phyloP scores from a whole-genome alignment of 2,888 invertebrate genomes.

The Cepaea hortensis region DNA sequence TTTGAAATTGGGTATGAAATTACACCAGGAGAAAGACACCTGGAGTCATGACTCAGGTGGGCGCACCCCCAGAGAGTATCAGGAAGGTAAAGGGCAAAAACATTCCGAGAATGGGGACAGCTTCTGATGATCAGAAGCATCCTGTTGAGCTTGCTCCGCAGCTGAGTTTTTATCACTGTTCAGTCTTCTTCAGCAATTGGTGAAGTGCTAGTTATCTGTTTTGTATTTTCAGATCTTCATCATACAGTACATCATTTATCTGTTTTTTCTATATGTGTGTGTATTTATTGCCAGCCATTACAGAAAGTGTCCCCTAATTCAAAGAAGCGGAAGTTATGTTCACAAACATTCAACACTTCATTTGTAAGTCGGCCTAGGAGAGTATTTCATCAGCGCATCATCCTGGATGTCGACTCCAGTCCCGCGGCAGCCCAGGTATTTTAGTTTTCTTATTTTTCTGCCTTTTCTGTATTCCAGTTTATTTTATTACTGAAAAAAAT shows the following conservation, averaged over 20 bases:
- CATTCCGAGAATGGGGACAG: too few species aligned
- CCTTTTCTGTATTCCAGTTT: not conserved
- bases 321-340: slow-evolving; percentile 36
- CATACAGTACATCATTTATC: not conserved
- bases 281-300: slow-evolving; percentile 30
- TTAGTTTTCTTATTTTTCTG: not conserved
- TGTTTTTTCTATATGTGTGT: not conserved
- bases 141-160: too few species aligned
- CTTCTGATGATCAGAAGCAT: too few species aligned
- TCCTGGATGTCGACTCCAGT: slow-evolving; percentile 71
- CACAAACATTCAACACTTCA: not conserved
- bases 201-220: too few species aligned
- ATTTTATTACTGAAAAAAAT: not conserved
- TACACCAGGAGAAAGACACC: too few species aligned
- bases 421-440: slow-evolving; percentile 65
- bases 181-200: too few species aligned
- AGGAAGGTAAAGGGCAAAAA: too few species aligned
- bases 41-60: too few species aligned
- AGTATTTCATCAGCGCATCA: slow-evolving; percentile 40
- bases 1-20: too few species aligned
- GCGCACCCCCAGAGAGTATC: too few species aligned
- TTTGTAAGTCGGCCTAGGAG: slow-evolving; percentile 5
- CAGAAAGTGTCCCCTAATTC: slow-evolving; percentile 36
- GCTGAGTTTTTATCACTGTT: too few species aligned
- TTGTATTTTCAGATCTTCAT: too few species aligned